Conservation (phyloP, 2,888 invertebrate species). For the Ethmia dodecea region DNA sequence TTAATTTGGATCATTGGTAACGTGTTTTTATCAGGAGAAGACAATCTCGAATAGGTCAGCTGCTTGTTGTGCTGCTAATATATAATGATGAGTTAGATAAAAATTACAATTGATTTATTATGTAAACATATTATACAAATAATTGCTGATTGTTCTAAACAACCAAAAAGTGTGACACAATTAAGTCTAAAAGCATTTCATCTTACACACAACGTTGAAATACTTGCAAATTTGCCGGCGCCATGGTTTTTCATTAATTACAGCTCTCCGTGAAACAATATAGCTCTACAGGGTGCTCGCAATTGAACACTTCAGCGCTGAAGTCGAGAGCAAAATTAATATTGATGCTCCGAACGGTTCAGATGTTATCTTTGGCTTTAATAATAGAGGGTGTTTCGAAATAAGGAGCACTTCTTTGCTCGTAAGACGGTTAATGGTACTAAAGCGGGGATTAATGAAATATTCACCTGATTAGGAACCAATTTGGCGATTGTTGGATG, state of each 20-base stretch:
- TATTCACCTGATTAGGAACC: too few relatives aligned
- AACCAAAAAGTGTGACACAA: too few relatives aligned
- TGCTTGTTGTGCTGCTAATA: too few relatives aligned
- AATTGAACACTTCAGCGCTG: conserved; percentile 11
- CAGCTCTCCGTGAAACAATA: conserved; percentile 38
- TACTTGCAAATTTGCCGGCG: conserved; percentile 4
- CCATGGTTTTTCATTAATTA: conserved; percentile 42
- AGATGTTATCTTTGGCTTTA: conserved; percentile 17
- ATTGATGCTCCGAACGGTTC: conserved; percentile 14
- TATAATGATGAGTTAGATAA: too few relatives aligned
- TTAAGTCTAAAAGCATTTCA: neutral
- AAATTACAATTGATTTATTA: too few relatives aligned
- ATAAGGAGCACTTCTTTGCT: conserved; percentile 7
- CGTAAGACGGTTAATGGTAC: conserved; percentile 3
- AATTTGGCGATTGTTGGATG: too few relatives aligned
- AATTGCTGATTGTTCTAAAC: neutral
- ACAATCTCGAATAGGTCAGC: too few relatives aligned
- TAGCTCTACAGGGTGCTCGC: conserved; percentile 7
- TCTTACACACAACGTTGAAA: neutral
- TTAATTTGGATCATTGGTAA: too few relatives aligned
- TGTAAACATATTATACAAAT: too few relatives aligned
- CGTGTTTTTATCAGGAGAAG: too few relatives aligned
- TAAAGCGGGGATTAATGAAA: too few relatives aligned
- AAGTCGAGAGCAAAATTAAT: conserved; percentile 17
- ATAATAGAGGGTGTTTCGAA: conserved; percentile 13